Evolutionary conservation across 2,113 vertebrate species (phyloP), one percentile per base, ranked within the genome.

Genomic region (Nothobranchius kuhntae): DNA sequence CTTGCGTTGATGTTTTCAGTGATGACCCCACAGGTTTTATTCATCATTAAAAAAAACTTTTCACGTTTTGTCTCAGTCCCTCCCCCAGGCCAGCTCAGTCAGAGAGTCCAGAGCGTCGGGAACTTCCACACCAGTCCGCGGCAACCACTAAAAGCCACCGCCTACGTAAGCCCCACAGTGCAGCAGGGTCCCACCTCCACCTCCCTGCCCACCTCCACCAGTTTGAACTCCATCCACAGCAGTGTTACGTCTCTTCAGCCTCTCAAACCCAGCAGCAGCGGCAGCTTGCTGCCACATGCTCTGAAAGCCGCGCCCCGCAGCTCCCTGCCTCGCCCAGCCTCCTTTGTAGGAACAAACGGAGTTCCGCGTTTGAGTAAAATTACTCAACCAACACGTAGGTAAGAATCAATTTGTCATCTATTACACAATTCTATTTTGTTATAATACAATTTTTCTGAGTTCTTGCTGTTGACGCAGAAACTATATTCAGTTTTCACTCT

Each of bases 81-180:
- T 0, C 93, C 95, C 35, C 95, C 95, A 9, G 95, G 95, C 59
- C 96, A 97, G 80, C 94, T 98, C 76, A 93, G 93, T 42, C 95
- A 99, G 80, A 89, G 96, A 55, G 94, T 96, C 53, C 96, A 98
- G 80, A 99, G 96, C 6, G 91, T 98, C 76, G 95, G 95, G 13
- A 96, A 95, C 73, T 99, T 98, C 87, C 93, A 95, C 3, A 89
- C 92, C 60, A 91, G 93, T 17, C 74, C 90, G 40, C 92, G 96
- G 54, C 94, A 95, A 42, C 94, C 94, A 13, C 89, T 96, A 5
- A 99, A 99, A 91, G 97, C 97, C 77, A 99, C 96, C 14, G 97
- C 97, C 36, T 98, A 99, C 0, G 97, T 99, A 50, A 99, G 96
- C 83, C 97, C 96, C 3, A 99, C 96, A 0, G 91, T 99, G 51